These are phyloP conservation scores for Artibeus lituratus DNA, from an alignment of 2,797 vertebrate genomes.

Conservation along the genomic window DNA sequence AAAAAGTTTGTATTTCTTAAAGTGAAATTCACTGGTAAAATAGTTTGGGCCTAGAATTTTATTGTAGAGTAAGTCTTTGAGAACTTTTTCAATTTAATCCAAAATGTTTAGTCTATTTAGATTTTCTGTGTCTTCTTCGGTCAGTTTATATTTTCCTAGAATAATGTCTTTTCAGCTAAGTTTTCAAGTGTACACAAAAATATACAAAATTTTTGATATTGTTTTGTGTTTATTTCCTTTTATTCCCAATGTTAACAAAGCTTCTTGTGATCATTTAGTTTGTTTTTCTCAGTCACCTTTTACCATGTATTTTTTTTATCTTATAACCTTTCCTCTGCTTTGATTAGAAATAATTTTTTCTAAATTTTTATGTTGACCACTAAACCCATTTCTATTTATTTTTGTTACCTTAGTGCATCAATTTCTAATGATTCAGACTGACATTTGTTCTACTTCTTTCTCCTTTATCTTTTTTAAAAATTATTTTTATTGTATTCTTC, in stretches of 20 bases:
- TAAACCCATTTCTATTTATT: neutral
- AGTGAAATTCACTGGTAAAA: neutral
- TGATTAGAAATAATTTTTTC: neutral
- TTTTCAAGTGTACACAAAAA: neutral
- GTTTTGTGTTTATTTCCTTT: neutral
- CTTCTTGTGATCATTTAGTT: neutral
- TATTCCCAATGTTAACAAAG: neutral
- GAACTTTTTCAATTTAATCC: neutral
- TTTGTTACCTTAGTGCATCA: neutral
- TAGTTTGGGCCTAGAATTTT: neutral
- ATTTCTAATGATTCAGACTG: neutral
- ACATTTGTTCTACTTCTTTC: neutral
- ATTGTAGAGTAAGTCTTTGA: neutral
- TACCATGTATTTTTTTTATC: neutral
- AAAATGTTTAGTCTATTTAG: neutral
- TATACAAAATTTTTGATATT: neutral
- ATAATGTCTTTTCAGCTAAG: neutral
- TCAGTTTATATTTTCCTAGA: neutral
- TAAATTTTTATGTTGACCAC: neutral
- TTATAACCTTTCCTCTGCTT: neutral
- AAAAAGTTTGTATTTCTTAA: neutral
- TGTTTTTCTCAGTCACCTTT: neutral
- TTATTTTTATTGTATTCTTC: too few relatives aligned
- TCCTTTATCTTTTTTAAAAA: neutral
- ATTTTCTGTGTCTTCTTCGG: neutral